phyloP scores from a whole-genome alignment of 2,888 invertebrate genomes.

The Augiades crinisus region DNA sequence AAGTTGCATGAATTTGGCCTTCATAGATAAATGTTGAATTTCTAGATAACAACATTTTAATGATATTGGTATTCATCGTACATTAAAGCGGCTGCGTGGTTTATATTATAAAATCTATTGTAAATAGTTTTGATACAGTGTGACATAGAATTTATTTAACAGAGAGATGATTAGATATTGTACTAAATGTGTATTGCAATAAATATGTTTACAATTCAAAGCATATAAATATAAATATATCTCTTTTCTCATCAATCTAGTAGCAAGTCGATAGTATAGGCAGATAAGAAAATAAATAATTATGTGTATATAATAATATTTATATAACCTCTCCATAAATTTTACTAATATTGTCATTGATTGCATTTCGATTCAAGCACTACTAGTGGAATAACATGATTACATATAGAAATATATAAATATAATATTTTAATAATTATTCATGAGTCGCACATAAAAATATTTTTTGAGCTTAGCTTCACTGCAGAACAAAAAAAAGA shows the following conservation, averaged over 20 bases:
- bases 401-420: constrained; percentile 31
- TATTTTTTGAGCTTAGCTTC: constrained; percentile 6
- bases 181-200: no score
- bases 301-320: constrained; percentile 16
- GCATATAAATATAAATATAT: neutral
- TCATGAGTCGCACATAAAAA: neutral
- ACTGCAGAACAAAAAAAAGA: no score
- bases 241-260: neutral
- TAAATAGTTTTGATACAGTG: no score
- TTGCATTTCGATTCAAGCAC: constrained; percentile 37
- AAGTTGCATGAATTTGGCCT: no score
- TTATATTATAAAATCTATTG: no score
- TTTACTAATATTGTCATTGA: constrained; percentile 55
- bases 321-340: constrained; percentile 43
- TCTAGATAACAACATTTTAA: no score
- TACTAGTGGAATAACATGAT: constrained; percentile 38
- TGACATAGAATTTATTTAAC: no score
- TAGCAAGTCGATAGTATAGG: neutral
- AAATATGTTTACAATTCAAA: no score
- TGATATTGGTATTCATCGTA: no score
- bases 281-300: constrained; percentile 11
- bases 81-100: no score
- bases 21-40: no score
- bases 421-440: constrained; percentile 1
- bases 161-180: no score